phyloP scores from a whole-genome alignment of 2,797 vertebrate genomes.

The Catamblyrhynchus diadema region DNA sequence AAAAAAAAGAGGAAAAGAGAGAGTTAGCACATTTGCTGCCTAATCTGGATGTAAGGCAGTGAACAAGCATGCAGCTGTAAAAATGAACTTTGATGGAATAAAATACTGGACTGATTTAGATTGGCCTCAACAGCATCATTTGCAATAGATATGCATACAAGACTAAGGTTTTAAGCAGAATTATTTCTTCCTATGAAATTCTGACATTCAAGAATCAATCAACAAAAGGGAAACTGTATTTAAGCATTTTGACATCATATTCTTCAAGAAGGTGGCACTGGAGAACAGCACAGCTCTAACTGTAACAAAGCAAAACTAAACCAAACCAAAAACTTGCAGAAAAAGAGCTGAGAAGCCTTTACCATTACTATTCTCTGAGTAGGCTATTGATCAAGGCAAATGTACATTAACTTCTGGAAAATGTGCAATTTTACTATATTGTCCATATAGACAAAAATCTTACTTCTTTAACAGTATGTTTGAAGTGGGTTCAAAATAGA shows the following conservation, averaged over 20 bases:
- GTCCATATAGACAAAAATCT: conserved; percentile 5
- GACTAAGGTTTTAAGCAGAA: background rate
- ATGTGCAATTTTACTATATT: background rate
- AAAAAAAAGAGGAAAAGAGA: background rate
- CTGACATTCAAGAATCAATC: background rate
- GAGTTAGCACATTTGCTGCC: background rate
- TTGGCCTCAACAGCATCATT: background rate
- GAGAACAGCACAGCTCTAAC: background rate
- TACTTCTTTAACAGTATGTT: conserved; percentile 60
- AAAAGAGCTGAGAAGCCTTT: background rate
- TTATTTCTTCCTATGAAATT: background rate
- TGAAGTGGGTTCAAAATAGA: conserved; percentile 88
- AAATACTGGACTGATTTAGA: background rate
- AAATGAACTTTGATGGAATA: background rate
- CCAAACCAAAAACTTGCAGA: background rate
- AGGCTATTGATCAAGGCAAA: background rate
- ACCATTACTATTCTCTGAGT: background rate
- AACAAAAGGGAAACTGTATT: background rate
- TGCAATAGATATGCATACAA: background rate
- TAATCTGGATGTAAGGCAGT: background rate
- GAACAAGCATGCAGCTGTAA: background rate
- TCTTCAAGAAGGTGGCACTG: background rate
- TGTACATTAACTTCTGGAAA: background rate
- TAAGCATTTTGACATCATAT: background rate
- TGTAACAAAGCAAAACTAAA: background rate